Conservation (phyloP, 2,113 vertebrate species). For the Poeciliopsis prolifica region DNA sequence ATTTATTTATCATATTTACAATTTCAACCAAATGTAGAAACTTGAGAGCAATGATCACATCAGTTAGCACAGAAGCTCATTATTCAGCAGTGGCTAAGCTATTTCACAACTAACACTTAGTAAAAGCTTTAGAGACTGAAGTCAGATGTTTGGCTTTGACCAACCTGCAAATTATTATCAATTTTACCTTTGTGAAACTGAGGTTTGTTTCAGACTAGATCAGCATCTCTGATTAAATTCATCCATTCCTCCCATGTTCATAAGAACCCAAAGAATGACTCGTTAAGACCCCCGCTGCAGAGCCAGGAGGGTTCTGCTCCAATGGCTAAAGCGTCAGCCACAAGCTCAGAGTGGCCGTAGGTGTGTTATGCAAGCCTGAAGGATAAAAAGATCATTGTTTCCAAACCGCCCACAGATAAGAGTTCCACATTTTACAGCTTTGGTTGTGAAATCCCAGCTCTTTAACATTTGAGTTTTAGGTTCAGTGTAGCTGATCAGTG, state of each 20-base stretch:
- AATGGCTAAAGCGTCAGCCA: slow-evolving; percentile 17
- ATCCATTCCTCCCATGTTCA: slow-evolving; percentile 38
- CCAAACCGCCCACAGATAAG: slow-evolving; percentile 55
- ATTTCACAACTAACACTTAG: slow-evolving; percentile 42
- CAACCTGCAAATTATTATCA: slow-evolving; percentile 53
- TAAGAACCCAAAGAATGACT: slow-evolving; percentile 34
- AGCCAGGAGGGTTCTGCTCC: slow-evolving; percentile 28
- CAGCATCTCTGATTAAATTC: slow-evolving; percentile 26
- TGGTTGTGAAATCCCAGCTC: slow-evolving; percentile 64
- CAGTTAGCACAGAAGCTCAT: slow-evolving; percentile 24
- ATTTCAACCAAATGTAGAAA: slow-evolving; percentile 8
- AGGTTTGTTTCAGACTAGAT: slow-evolving; percentile 40
- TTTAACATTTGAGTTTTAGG: slow-evolving; percentile 58
- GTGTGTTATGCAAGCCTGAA: slow-evolving; percentile 67
- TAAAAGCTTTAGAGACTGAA: slow-evolving; percentile 50
- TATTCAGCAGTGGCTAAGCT: slow-evolving; percentile 20
- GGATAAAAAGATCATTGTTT: slow-evolving; percentile 71
- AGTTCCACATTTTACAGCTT: slow-evolving; percentile 56
- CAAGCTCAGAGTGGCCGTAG: slow-evolving; percentile 43
- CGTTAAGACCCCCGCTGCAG: neutral
- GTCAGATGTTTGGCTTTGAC: slow-evolving; percentile 51
- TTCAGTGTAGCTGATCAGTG: slow-evolving; percentile 40
- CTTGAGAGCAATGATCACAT: slow-evolving; percentile 2
- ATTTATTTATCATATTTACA: neutral
- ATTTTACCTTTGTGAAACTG: slow-evolving; percentile 50